Percentiles rank a stretch among this genome's conserved stretches.
These are phyloP conservation scores for Trichomycterus rosablanca DNA, from an alignment of 2,113 vertebrate species.

Conservation along the genomic window DNA sequence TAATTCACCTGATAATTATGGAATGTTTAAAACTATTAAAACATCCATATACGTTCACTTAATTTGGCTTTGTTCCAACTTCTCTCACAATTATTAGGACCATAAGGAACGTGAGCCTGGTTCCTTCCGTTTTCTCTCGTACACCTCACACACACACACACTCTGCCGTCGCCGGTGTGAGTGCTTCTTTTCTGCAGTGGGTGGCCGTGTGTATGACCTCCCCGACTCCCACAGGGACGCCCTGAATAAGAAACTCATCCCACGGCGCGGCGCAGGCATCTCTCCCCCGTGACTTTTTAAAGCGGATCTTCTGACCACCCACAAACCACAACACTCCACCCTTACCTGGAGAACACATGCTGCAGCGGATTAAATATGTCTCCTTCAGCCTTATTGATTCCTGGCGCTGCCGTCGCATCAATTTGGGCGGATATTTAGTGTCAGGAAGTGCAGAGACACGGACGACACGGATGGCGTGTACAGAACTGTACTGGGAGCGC, in stretches of 20 bases:
- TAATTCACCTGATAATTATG: too few relatives aligned
- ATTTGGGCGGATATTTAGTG: constrained; percentile 36
- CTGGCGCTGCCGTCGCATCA: constrained; percentile 29
- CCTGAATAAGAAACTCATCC: constrained; percentile 40
- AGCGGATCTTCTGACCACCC: constrained; percentile 14
- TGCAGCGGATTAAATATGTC: constrained; percentile 34
- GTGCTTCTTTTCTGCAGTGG: constrained; percentile 20
- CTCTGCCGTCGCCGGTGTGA: neutral
- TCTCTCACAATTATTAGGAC: too few relatives aligned
- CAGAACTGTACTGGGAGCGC: constrained; percentile 21
- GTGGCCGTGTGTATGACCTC: constrained; percentile 43
- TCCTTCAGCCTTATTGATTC: constrained; percentile 32
- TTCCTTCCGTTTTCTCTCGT: too few relatives aligned
- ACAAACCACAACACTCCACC: constrained; percentile 34
- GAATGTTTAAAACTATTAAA: too few relatives aligned
- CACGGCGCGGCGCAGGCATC: constrained; percentile 1
- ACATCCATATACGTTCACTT: too few relatives aligned
- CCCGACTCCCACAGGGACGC: constrained; percentile 47
- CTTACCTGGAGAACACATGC: constrained; percentile 26
- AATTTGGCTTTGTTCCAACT: too few relatives aligned
- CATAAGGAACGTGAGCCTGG: too few relatives aligned
- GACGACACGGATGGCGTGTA: too few relatives aligned
- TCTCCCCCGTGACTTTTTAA: constrained; percentile 19
- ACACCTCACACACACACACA: constrained; percentile 12
- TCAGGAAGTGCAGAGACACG: constrained; percentile 40